Conservation (phyloP, 2,797 vertebrate species). For the Nothura maculosa region DNA sequence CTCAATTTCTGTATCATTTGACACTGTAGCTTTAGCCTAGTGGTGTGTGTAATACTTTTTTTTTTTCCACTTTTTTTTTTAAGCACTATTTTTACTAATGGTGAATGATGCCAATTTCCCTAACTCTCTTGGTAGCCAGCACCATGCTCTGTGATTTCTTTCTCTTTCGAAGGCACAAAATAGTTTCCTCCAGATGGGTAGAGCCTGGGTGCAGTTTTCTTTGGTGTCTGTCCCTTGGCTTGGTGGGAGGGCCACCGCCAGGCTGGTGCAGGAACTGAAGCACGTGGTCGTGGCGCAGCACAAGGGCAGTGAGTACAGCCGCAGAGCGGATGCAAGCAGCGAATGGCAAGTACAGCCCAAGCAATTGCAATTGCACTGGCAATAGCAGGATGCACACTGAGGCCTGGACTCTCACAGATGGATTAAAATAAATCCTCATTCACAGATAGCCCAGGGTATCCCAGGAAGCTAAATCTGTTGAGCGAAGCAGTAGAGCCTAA, state of each 20-base stretch:
- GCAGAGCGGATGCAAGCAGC: not conserved
- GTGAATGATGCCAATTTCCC: not conserved
- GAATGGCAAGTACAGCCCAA: not conserved
- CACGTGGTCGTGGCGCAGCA: not conserved
- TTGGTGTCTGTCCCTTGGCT: accelerated
- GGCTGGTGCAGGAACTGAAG: accelerated
- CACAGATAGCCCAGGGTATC: not conserved
- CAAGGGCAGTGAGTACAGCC: not conserved
- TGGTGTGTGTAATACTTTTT: not conserved
- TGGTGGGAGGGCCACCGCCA: not conserved
- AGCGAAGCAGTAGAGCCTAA: not conserved
- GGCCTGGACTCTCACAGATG: not conserved
- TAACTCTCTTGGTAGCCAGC: not conserved
- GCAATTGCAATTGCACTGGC: not conserved
- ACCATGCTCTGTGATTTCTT: not conserved
- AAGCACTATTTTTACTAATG: not conserved
- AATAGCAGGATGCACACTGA: not conserved
- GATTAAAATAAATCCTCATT: not conserved
- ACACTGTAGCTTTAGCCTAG: not conserved
- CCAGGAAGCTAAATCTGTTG: not conserved
- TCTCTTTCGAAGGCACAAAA: not conserved
- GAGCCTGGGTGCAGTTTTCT: not conserved
- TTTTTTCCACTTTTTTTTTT: not conserved
- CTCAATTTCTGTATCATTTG: not conserved
- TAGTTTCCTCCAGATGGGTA: accelerated